Evolutionary conservation across 2,113 vertebrate species (phyloP).

Genomic region (Pollachius pollachius): DNA sequence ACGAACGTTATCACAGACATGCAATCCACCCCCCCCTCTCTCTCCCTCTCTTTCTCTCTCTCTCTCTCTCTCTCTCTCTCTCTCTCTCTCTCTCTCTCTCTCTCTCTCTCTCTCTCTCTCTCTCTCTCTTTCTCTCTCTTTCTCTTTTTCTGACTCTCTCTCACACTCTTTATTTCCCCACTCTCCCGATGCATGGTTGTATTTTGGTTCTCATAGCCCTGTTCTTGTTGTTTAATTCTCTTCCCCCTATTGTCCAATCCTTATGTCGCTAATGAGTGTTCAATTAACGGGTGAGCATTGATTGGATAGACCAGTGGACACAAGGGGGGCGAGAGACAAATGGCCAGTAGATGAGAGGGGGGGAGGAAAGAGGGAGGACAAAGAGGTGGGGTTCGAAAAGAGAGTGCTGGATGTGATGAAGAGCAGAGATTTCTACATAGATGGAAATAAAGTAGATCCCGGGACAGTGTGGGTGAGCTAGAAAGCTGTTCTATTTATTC

Average conservation of each 20-base stretch:
- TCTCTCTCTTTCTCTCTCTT: background rate
- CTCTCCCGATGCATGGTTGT: slow-evolving; percentile 24
- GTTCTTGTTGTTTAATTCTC: slow-evolving; percentile 52
- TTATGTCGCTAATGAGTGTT: slow-evolving; percentile 46
- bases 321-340: slow-evolving; percentile 37
- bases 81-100: background rate
- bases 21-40: background rate
- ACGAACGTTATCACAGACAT: no score
- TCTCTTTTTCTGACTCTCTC: background rate
- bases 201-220: slow-evolving; percentile 50
- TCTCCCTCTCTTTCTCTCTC: no score
- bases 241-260: slow-evolving; percentile 53
- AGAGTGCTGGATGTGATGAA: no score
- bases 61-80: background rate
- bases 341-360: slow-evolving; percentile 38
- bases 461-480: no score
- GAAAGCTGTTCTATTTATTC: no score
- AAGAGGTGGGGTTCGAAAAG: no score
- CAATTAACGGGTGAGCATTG: slow-evolving; percentile 59
- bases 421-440: no score
- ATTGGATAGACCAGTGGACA: slow-evolving; percentile 41
- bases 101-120: background rate
- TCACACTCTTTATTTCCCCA: background rate
- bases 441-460: no score
- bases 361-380: slow-evolving; percentile 18